Evolutionary conservation across 2,113 vertebrate species (phyloP).

Genomic region (Catagonus wagneri): DNA sequence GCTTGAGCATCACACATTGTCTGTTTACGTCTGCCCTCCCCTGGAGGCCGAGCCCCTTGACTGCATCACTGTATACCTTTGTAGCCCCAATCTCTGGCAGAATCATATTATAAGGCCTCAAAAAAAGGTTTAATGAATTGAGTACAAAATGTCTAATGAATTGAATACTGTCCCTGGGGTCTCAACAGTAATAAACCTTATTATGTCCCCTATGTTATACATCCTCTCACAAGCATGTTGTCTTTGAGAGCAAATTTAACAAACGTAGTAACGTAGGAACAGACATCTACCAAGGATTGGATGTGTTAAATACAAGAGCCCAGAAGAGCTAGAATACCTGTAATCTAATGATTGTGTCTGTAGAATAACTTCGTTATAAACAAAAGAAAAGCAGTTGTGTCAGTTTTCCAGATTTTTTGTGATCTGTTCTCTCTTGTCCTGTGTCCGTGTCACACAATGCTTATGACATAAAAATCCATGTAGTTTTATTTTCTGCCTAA

Average conservation of each 20-base stretch:
- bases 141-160: too few relatives aligned
- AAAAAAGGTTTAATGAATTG: neutral
- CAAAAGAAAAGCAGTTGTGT: neutral
- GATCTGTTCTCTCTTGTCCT: neutral
- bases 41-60: neutral
- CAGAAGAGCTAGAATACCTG: neutral
- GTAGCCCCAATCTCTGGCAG: neutral
- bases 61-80: neutral
- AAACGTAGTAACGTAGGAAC: neutral
- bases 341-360: neutral
- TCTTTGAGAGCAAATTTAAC: slow-evolving; percentile 7
- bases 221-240: neutral
- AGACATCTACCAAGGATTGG: neutral
- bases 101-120: neutral
- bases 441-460: neutral
- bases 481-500: neutral
- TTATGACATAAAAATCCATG: neutral
- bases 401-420: neutral
- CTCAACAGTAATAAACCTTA: neutral
- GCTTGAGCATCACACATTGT: neutral
- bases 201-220: neutral
- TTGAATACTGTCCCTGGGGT: too few relatives aligned
- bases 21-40: neutral
- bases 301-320: neutral
- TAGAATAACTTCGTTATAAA: neutral